These are phyloP conservation scores for Protobothrops mucrosquamatus DNA, from an alignment of 2,113 vertebrate genomes.

Conservation along the genomic window DNA sequence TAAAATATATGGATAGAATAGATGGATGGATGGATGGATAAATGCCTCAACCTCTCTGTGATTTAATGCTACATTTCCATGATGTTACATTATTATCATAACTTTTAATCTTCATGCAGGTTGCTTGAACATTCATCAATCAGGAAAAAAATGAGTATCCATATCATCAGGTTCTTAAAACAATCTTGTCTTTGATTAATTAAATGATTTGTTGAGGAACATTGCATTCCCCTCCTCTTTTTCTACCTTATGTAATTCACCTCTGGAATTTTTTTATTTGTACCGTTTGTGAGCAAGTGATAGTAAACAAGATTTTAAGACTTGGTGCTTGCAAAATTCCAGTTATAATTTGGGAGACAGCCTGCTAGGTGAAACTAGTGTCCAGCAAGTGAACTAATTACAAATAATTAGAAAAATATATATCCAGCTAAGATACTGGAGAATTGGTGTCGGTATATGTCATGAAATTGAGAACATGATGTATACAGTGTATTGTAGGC, in stretches of 20 bases:
- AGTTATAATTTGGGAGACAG: background rate
- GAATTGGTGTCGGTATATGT: slow-evolving; percentile 10
- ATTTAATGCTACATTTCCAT: background rate
- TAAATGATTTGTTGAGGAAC: background rate
- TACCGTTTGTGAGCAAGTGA: slow-evolving; percentile 15
- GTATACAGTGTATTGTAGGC: background rate
- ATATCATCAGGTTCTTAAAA: background rate
- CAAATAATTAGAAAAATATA: background rate
- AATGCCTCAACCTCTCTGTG: background rate
- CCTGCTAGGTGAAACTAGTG: slow-evolving; percentile 18
- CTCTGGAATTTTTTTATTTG: background rate
- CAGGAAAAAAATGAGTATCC: background rate
- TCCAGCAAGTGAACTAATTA: slow-evolving; percentile 45
- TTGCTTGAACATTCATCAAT: background rate
- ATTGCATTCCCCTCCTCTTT: background rate
- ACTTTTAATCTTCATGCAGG: background rate
- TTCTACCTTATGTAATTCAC: background rate
- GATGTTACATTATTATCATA: background rate
- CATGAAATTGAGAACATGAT: slow-evolving; percentile 30
- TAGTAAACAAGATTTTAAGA: slow-evolving; percentile 16
- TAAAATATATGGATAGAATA: background rate
- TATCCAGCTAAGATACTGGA: slow-evolving; percentile 16
- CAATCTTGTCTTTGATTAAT: background rate
- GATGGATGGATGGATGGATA: background rate
- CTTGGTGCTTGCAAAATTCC: background rate